Conservation (phyloP, 2,888 invertebrate genomes). For the Cordylochernes scorpioides region DNA sequence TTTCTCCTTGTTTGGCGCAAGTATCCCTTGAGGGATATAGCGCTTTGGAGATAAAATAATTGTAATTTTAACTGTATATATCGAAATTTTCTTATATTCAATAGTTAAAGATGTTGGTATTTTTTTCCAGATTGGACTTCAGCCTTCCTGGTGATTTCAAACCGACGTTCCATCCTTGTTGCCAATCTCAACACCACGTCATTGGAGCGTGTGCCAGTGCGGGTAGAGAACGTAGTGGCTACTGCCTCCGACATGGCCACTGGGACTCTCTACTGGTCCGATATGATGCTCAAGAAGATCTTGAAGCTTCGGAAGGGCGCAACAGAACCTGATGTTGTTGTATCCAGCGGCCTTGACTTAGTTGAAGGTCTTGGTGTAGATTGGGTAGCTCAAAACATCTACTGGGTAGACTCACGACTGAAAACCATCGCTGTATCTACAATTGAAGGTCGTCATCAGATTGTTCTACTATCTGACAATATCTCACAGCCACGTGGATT, state of each 20-base stretch:
- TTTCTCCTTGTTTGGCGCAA: too few species aligned
- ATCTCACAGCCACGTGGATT: slow-evolving; percentile 87
- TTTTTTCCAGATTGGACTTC: slow-evolving; percentile 36
- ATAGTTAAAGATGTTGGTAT: not conserved
- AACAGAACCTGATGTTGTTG: slow-evolving; percentile 40
- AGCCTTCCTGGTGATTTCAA: slow-evolving; percentile 82
- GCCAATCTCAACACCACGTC: slow-evolving; percentile 56
- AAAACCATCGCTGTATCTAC: slow-evolving; percentile 77
- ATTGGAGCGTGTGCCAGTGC: slow-evolving; percentile 57
- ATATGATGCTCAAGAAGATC: slow-evolving; percentile 86
- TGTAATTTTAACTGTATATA: too few species aligned
- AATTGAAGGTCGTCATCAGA: slow-evolving; percentile 50
- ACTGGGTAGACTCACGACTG: slow-evolving; percentile 84
- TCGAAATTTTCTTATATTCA: too few species aligned
- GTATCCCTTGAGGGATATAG: too few species aligned
- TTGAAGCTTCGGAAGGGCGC: slow-evolving; percentile 55
- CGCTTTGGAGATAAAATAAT: too few species aligned
- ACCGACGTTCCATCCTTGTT: slow-evolving; percentile 65
- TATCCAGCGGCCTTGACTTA: slow-evolving; percentile 61
- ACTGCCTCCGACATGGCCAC: slow-evolving; percentile 83
- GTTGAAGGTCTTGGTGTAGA: slow-evolving; percentile 90
- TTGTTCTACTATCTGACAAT: slow-evolving; percentile 66
- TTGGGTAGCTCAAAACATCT: slow-evolving; percentile 82
- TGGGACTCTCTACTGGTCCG: slow-evolving; percentile 88
- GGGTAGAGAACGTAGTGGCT: slow-evolving; percentile 87